phyloP scores from a whole-genome alignment of 1,140 invertebrate species.

The Zeugodacus cucurbitae region DNA sequence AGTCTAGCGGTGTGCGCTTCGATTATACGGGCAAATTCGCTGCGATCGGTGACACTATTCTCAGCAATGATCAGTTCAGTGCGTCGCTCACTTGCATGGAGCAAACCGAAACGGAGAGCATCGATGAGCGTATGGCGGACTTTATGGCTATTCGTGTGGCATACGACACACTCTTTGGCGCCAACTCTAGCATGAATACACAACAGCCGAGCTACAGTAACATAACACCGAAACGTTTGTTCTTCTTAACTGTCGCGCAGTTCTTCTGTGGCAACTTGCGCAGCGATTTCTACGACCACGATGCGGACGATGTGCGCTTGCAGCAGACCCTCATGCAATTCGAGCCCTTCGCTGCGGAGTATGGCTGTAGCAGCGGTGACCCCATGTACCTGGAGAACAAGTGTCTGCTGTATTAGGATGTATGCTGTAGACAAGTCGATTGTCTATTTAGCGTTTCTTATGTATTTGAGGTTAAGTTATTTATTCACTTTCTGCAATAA shows the following conservation, averaged over 20 bases:
- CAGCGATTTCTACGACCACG: slow-evolving; percentile 48
- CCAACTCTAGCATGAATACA: background rate
- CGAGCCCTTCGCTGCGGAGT: slow-evolving; percentile 46
- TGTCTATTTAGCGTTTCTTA: too few relatives aligned
- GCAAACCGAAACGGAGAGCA: slow-evolving; percentile 43
- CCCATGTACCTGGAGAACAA: slow-evolving; percentile 43
- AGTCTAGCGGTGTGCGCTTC: slow-evolving; percentile 37
- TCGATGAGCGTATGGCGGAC: slow-evolving; percentile 54
- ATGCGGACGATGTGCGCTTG: slow-evolving; percentile 51
- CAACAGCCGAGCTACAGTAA: background rate
- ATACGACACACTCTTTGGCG: slow-evolving; percentile 49
- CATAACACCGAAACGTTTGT: slow-evolving; percentile 46
- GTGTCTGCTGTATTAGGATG: slow-evolving; percentile 50
- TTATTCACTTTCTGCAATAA: too few relatives aligned
- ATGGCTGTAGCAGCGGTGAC: slow-evolving; percentile 42
- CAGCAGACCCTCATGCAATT: slow-evolving; percentile 51
- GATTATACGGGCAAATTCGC: slow-evolving; percentile 47
- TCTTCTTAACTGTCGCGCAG: slow-evolving; percentile 57
- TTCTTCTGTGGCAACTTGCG: slow-evolving; percentile 53
- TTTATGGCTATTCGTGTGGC: slow-evolving; percentile 51
- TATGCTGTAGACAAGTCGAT: too few relatives aligned
- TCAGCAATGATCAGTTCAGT: background rate
- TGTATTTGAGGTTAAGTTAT: too few relatives aligned
- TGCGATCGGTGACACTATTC: background rate
- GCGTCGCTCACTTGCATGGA: slow-evolving; percentile 47